Evolutionary conservation across 2,888 invertebrate species (phyloP).

Genomic region (Drosophila falleni): DNA sequence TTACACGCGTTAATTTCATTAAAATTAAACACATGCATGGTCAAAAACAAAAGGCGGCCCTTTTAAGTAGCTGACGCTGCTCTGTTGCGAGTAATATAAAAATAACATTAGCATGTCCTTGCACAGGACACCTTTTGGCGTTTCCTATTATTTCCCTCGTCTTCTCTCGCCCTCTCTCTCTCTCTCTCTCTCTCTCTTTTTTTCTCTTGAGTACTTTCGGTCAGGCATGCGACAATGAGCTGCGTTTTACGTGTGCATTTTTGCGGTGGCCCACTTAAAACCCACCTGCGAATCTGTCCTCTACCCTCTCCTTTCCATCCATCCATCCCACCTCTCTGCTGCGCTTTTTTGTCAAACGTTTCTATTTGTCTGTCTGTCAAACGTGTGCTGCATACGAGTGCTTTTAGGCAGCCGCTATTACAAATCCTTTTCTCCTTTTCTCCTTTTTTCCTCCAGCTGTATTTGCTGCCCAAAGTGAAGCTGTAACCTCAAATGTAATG

Average conservation of each 20-base stretch:
- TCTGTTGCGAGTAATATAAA: slow-evolving; percentile 70
- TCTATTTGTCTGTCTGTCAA: slow-evolving; percentile 61
- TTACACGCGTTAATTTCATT: slow-evolving; percentile 83
- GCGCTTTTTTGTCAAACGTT: slow-evolving; percentile 67
- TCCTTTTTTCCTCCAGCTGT: slow-evolving; percentile 5
- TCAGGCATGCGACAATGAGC: slow-evolving; percentile 75
- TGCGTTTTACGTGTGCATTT: slow-evolving; percentile 76
- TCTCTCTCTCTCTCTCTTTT: too few relatives aligned
- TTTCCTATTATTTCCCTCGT: slow-evolving; percentile 2
- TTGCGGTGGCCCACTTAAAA: slow-evolving; percentile 58
- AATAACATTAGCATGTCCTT: slow-evolving; percentile 76
- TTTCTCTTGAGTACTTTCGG: slow-evolving; percentile 62
- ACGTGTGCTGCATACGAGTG: slow-evolving; percentile 68
- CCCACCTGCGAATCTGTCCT: slow-evolving; percentile 22
- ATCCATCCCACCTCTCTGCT: not conserved
- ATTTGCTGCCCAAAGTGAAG: slow-evolving; percentile 24
- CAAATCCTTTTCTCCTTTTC: slow-evolving; percentile 13
- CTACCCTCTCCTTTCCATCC: not conserved
- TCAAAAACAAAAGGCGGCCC: slow-evolving; percentile 75
- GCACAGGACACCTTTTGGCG: slow-evolving; percentile 70
- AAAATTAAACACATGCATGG: slow-evolving; percentile 83
- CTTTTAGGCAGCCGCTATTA: slow-evolving; percentile 60
- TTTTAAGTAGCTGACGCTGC: slow-evolving; percentile 62
- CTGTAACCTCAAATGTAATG: slow-evolving; percentile 42
- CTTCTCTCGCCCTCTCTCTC: not conserved